phyloP scores from a whole-genome alignment of 1,140 invertebrate species.

The Monomorium pharaonis region DNA sequence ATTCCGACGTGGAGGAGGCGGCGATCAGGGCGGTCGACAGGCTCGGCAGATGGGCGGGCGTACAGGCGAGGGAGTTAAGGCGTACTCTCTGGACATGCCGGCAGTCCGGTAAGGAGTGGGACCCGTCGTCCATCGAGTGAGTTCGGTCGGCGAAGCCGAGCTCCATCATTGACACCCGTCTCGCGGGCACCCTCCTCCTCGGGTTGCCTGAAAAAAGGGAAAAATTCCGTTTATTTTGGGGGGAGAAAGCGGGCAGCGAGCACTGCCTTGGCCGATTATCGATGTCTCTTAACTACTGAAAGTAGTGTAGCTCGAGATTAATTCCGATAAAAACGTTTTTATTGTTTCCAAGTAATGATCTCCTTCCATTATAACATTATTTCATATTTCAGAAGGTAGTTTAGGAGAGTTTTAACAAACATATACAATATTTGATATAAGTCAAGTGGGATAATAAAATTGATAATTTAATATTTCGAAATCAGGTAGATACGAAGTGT shows the following conservation, averaged over 20 bases:
- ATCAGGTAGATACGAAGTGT: background rate
- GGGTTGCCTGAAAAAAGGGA: conserved; percentile 41
- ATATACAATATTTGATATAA: background rate
- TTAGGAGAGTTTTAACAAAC: background rate
- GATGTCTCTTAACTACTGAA: background rate
- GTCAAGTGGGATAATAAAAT: background rate
- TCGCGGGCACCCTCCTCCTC: conserved; percentile 56
- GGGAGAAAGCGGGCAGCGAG: background rate
- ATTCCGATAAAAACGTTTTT: background rate
- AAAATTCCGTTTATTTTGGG: background rate
- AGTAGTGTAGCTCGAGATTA: background rate
- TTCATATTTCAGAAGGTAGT: background rate
- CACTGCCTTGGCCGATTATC: background rate
- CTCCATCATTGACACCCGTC: conserved; percentile 84
- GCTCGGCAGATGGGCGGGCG: conserved; percentile 76
- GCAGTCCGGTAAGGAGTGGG: conserved; percentile 82
- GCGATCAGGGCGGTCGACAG: conserved; percentile 81
- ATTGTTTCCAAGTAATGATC: background rate
- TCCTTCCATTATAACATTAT: background rate
- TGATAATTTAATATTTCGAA: background rate
- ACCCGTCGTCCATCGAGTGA: conserved; percentile 77
- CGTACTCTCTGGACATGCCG: conserved; percentile 80
- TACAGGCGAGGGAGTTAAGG: conserved; percentile 77
- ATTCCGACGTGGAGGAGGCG: conserved; percentile 80
- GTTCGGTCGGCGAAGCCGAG: conserved; percentile 75